Percentiles rank a stretch among this genome's conserved stretches.
phyloP scores from a whole-genome alignment of 2,888 invertebrate species.

The Lumbricus terrestris region DNA sequence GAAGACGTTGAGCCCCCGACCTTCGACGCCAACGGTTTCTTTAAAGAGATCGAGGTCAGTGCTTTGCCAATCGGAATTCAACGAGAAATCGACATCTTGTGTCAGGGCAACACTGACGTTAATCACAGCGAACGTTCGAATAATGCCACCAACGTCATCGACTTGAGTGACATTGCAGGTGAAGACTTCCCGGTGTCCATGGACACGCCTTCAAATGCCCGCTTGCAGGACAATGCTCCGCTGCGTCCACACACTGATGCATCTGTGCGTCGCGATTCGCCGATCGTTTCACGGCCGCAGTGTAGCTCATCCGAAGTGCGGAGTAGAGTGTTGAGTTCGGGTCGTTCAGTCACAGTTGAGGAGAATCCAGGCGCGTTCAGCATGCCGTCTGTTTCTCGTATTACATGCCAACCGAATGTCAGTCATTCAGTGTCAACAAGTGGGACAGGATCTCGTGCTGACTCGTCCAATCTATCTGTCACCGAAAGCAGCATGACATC shows the following conservation, averaged over 20 bases:
- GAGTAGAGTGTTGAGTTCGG: background rate
- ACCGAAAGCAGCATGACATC: background rate
- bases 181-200: background rate
- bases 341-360: background rate
- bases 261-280: background rate
- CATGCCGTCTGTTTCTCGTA: background rate
- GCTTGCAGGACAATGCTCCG: background rate
- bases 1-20: background rate
- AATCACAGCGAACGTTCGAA: background rate
- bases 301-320: background rate
- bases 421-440: background rate
- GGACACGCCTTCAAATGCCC: background rate
- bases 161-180: background rate
- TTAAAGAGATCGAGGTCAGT: background rate
- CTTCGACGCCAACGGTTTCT: background rate
- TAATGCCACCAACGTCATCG: background rate
- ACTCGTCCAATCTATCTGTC: background rate
- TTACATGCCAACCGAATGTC: background rate
- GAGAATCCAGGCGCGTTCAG: background rate
- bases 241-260: background rate
- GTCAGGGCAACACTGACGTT: background rate
- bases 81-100: background rate
- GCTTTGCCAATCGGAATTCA: background rate
- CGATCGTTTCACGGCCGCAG: background rate
- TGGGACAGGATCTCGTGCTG: background rate